Percentiles rank a stretch among this genome's conserved stretches.
Conservation (phyloP, 2,888 invertebrate species). For the Aspidiotus rigidus region DNA sequence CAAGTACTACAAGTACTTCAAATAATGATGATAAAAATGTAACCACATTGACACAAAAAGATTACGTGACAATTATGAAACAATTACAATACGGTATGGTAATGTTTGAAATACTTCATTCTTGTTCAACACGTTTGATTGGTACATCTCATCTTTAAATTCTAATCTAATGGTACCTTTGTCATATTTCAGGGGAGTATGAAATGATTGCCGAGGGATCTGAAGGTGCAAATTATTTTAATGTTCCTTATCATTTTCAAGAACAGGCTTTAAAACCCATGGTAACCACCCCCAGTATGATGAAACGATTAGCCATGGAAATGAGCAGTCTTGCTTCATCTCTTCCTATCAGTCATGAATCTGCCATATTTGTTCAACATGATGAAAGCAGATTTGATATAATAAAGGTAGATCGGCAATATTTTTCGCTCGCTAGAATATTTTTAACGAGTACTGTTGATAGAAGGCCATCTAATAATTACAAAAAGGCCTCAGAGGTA, state of each 20-base stretch:
- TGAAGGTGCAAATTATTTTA: slow-evolving; percentile 57
- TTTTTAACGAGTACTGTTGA: too few species aligned
- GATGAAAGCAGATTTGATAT: slow-evolving; percentile 88
- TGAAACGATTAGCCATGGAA: slow-evolving; percentile 88
- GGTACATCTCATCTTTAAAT: too few species aligned
- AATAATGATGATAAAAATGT: too few species aligned
- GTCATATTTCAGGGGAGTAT: slow-evolving; percentile 58
- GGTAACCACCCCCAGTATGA: slow-evolving; percentile 79
- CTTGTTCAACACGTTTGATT: too few species aligned
- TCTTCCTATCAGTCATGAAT: slow-evolving; percentile 82
- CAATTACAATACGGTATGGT: background rate
- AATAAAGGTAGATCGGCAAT: slow-evolving; percentile 63
- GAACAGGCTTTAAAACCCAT: slow-evolving; percentile 68
- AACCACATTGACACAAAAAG: too few species aligned
- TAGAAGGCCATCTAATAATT: too few species aligned
- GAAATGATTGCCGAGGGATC: slow-evolving; percentile 80
- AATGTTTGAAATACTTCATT: too few species aligned
- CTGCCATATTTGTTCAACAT: slow-evolving; percentile 88
- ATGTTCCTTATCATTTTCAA: slow-evolving; percentile 82
- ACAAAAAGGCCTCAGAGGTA: too few species aligned
- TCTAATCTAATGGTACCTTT: too few species aligned
- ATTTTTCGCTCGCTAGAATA: too few species aligned
- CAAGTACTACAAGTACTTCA: too few species aligned
- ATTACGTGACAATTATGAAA: background rate
- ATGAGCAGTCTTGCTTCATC: slow-evolving; percentile 86